Percentiles rank a stretch among this genome's conserved stretches.
Evolutionary conservation across 2,797 vertebrate genomes (phyloP).

Genomic region (Apogon hyalosoma): DNA sequence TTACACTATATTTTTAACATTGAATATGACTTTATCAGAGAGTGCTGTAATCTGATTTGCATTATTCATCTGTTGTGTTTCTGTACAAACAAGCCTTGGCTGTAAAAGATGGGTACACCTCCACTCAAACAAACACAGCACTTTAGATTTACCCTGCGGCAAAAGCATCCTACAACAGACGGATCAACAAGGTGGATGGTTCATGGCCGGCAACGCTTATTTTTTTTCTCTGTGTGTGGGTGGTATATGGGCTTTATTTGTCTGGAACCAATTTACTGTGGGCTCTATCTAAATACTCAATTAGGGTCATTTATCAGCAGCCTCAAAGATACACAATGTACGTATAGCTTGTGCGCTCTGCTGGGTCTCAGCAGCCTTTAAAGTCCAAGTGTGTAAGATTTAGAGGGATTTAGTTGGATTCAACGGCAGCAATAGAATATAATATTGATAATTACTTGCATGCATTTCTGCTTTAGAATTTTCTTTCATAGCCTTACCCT

Average conservation of each 20-base stretch:
- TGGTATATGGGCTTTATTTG: constrained; percentile 25
- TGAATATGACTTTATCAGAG: background rate
- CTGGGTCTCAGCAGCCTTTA: background rate
- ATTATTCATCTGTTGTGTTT: constrained; percentile 9
- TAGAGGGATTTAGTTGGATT: too few relatives aligned
- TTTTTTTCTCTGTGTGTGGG: constrained; percentile 20
- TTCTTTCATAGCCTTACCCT: background rate
- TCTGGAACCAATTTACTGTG: constrained; percentile 14
- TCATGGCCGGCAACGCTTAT: constrained; percentile 7
- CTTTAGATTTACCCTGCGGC: constrained; percentile 17
- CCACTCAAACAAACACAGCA: constrained; percentile 40
- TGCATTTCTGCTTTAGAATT: background rate
- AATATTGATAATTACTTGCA: background rate
- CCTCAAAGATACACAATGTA: constrained; percentile 5
- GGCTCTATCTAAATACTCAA: constrained; percentile 37
- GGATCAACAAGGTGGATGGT: background rate
- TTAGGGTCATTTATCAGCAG: constrained; percentile 42
- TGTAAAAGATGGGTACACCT: constrained; percentile 30
- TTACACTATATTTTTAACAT: constrained; percentile 5
- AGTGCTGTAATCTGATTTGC: background rate
- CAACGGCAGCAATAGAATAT: too few relatives aligned
- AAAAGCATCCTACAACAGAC: constrained; percentile 29
- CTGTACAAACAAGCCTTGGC: constrained; percentile 23
- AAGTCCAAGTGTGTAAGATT: background rate
- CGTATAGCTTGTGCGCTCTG: background rate